Base-by-base conservation (phyloP, 2,113 vertebrate species). In the Scytalopus superciliaris region DNA sequence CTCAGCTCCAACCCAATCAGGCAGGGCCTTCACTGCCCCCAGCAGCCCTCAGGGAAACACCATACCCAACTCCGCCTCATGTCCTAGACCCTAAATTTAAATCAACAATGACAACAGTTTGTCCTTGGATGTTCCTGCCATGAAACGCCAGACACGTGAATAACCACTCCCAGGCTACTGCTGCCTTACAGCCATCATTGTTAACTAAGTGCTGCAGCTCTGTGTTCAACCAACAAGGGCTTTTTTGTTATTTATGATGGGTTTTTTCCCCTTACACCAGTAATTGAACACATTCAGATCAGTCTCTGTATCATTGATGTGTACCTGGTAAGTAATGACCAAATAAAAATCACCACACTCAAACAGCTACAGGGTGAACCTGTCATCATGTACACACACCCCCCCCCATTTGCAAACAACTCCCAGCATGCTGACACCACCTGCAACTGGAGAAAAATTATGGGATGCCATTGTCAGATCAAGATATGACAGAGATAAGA, bases 401-500 rank as follows among this genome's bases (percentile, higher is more conserved):
- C 25, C 4, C 50, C 73, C 30, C 27, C 31, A 10, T 18, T 6
- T 53, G 45, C 45, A 52, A 74, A 44, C 33, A 35, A n/a, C 37
- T 52, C 11, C 8, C 70, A 24, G 17, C 2, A n/a, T 1, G 1
- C 1, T 6, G 72, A 14, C 14, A 45, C 11, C 30, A n/a, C 18
- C 33, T 49, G 42, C 60, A 70, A 66, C 7, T 3, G 23, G 5
- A 53, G 40, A 42, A 80, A 16, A 63, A 67, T 22, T 23, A 66
- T 5, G 2, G 21, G 45, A 10, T 42, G 35, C 24, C 3, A 10
- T 2, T 56, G 28, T 19, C 39, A 92, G 8, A 40, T 30, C 28
- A 53, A 55, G n/a, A 44, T 3, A 57, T 0, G 14, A 60, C 52
- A 62, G 37, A 66, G 18, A 31, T 25, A 14, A 45, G 12, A 73